Conservation (phyloP, 2,113 vertebrate genomes). For the Vireo altiloquus region DNA sequence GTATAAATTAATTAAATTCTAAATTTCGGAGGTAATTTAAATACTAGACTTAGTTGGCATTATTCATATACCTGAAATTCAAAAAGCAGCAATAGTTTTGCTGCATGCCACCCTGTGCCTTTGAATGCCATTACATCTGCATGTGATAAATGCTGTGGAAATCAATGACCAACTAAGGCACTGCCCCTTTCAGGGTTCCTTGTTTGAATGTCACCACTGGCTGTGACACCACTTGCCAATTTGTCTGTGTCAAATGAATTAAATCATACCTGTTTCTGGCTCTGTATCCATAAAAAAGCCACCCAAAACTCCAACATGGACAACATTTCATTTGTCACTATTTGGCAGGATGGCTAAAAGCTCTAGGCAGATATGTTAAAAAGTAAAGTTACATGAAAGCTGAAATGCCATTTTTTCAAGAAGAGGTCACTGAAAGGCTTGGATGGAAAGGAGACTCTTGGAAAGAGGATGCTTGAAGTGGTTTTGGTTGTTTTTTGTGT, state of each 20-base stretch:
- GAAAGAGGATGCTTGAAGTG: background rate
- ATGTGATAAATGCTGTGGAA: background rate
- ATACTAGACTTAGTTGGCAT: background rate
- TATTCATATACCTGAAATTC: background rate
- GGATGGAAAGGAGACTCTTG: background rate
- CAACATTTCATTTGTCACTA: background rate
- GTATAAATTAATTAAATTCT: background rate
- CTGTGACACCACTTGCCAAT: background rate
- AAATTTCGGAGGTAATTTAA: background rate
- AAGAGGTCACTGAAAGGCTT: background rate
- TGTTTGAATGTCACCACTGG: background rate
- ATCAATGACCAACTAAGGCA: background rate
- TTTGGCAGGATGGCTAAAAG: background rate
- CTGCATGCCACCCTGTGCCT: background rate
- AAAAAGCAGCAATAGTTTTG: background rate
- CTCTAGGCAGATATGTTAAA: background rate
- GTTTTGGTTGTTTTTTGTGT: background rate
- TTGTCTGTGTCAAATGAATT: background rate
- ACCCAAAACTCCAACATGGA: background rate
- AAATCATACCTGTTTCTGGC: background rate
- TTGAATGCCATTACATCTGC: background rate
- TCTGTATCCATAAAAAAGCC: background rate
- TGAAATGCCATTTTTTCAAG: background rate
- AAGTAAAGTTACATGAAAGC: background rate
- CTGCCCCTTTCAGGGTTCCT: background rate